A percentile compares a stretch with the other conserved stretches of the same genome.
Conservation (phyloP, 2,888 invertebrate species). For the Ectropis crepuscularia region DNA sequence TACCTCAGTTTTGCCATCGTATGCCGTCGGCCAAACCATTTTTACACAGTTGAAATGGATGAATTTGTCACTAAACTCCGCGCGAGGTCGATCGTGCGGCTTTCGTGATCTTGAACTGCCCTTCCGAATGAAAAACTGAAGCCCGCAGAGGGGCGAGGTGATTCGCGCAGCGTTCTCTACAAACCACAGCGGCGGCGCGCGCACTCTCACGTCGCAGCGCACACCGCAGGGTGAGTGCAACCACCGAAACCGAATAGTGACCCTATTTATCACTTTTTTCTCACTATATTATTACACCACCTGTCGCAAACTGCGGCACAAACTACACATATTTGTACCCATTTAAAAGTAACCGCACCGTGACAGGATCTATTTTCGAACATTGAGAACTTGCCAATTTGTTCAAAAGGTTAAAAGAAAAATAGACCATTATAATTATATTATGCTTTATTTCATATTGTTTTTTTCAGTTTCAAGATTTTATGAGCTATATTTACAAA, state of each 20-base stretch:
- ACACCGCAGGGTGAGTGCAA: conserved; percentile 61
- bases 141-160: conserved; percentile 64
- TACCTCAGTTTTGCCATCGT: conserved; percentile 76
- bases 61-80: conserved; percentile 59
- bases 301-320: conserved; percentile 29
- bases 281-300: conserved; percentile 25
- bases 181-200: conserved; percentile 71
- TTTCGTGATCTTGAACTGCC: conserved; percentile 84
- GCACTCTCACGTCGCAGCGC: conserved; percentile 62
- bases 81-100: conserved; percentile 65
- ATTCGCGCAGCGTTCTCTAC: conserved; percentile 73
- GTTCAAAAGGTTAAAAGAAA: conserved; percentile 39
- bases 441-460: neutral
- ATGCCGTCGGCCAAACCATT: conserved; percentile 78
- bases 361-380: conserved; percentile 63
- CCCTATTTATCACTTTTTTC: conserved; percentile 41
- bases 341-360: conserved; percentile 39
- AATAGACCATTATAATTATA: neutral
- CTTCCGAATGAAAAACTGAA: conserved; percentile 77
- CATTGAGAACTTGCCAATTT: conserved; percentile 70
- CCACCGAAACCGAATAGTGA: conserved; percentile 53
- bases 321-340: conserved; percentile 40
- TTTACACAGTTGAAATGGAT: conserved; percentile 57
- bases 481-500: too few species aligned
- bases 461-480: neutral